Base-by-base conservation (phyloP, 2,113 vertebrate species). In the Hylia prasina region DNA sequence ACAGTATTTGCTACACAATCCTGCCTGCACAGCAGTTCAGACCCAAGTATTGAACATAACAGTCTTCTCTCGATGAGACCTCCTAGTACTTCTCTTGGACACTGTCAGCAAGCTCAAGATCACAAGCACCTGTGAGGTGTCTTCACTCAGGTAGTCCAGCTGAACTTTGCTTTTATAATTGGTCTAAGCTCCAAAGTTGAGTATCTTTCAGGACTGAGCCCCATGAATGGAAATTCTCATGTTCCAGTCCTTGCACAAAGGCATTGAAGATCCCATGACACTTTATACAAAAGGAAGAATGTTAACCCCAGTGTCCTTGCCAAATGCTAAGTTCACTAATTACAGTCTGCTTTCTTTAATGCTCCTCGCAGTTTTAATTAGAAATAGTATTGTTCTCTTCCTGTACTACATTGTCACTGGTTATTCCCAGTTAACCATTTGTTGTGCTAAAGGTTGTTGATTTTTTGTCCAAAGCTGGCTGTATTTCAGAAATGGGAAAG, bases 271-370 rank as follows among this genome's bases (percentile, higher is more conserved):
- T 79, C 84, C 80, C 93, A 73, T 92, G 94, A 88, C 86, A 88
- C 51, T 72, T 86, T 35, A 82, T 31, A 94, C 51, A 94, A 91
- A 96, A 90, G 80, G 75, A 94, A 63, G 56, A 83, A 65, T 6
- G 27, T 86, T 90, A 93, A 94, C 82, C 89, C 56, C 64, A 35
- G 11, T 83, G 93, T 95, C 72, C 94, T 94, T 97, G 87, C 81
- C 85, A 85, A 93, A 94, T 45, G 58, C 77, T 94, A 94, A 94
- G 83, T 94, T 86, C 0, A 3, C 83, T 94, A 95, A 91, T 96
- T 96, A 94, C 47, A 81, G 87, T 78, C 71, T 90, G 51, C 83
- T 93, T 94, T 94, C 84, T 89, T 92, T 93, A 90, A 93, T 87
- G 76, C 71, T 95, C 35, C 76, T 92, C 87, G 85, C 45, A 76